phyloP scores from a whole-genome alignment of 2,888 invertebrate genomes.

The Miltochrista miniata region DNA sequence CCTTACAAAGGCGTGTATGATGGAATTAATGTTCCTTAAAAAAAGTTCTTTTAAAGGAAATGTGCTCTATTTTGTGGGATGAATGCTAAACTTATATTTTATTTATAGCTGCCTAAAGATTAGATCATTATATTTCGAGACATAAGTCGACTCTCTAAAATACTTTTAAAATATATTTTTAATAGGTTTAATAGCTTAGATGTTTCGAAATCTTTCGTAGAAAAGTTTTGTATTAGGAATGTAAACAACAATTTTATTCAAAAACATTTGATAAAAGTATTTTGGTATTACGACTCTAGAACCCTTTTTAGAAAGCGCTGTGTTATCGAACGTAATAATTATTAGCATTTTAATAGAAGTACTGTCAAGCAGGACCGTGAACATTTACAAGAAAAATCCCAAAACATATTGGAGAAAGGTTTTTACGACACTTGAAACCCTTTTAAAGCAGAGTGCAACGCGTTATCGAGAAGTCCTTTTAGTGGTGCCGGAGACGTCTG shows the following conservation, averaged over 20 bases:
- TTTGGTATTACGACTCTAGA: background rate
- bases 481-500: constrained; percentile 59
- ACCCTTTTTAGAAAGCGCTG: background rate
- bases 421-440: constrained; percentile 33
- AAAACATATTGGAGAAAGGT: constrained; percentile 17
- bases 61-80: too few relatives aligned
- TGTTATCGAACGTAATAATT: background rate
- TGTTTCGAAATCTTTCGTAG: too few relatives aligned
- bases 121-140: too few relatives aligned
- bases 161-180: background rate
- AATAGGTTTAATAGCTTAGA: background rate
- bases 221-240: background rate
- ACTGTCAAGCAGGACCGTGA: background rate
- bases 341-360: background rate
- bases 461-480: constrained; percentile 60
- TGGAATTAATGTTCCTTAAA: constrained; percentile 64
- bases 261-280: background rate
- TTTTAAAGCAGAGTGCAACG: constrained; percentile 40
- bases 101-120: too few relatives aligned
- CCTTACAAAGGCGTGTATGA: constrained; percentile 59
- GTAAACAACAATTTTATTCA: background rate
- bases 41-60: constrained; percentile 14
- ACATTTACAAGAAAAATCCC: constrained; percentile 16
- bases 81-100: too few relatives aligned
- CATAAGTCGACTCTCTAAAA: too few relatives aligned